Evolutionary conservation across 2,888 invertebrate species (phyloP).

Genomic region (Drosophila nigritarsus): DNA sequence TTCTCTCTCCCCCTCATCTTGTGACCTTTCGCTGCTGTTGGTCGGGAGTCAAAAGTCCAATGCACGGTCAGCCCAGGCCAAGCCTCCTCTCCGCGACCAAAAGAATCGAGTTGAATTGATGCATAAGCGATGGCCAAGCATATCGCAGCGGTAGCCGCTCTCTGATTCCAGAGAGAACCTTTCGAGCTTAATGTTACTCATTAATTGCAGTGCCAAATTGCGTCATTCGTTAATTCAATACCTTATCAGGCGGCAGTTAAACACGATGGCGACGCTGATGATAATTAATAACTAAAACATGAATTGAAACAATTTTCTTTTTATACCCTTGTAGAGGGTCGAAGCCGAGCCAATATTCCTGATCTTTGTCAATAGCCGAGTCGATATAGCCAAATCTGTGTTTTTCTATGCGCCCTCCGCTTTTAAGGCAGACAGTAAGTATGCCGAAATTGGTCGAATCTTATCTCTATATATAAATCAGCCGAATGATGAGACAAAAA

Average conservation of each 20-base stretch:
- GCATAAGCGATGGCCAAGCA: constrained; percentile 27
- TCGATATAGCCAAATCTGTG: neutral
- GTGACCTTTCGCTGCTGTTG: neutral
- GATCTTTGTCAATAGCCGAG: neutral
- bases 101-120: constrained; percentile 8
- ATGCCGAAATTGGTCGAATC: neutral
- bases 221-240: constrained; percentile 61
- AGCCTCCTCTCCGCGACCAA: constrained; percentile 33
- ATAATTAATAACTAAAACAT: constrained; percentile 65
- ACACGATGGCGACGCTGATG: constrained; percentile 40
- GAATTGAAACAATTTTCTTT: constrained; percentile 50
- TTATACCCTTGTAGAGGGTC: constrained; percentile 6
- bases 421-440: neutral
- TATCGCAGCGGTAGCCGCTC: constrained; percentile 34
- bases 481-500: too few species aligned
- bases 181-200: constrained; percentile 71
- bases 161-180: constrained; percentile 55
- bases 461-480: neutral
- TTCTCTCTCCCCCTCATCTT: neutral
- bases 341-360: neutral
- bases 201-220: constrained; percentile 71
- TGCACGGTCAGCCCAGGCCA: constrained; percentile 31
- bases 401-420: neutral
- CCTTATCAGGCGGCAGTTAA: constrained; percentile 51
- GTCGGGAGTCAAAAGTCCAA: constrained; percentile 40